These are phyloP conservation scores for Oscheius sp. DNA, from an alignment of 2,888 invertebrate species.

Conservation along the genomic window DNA sequence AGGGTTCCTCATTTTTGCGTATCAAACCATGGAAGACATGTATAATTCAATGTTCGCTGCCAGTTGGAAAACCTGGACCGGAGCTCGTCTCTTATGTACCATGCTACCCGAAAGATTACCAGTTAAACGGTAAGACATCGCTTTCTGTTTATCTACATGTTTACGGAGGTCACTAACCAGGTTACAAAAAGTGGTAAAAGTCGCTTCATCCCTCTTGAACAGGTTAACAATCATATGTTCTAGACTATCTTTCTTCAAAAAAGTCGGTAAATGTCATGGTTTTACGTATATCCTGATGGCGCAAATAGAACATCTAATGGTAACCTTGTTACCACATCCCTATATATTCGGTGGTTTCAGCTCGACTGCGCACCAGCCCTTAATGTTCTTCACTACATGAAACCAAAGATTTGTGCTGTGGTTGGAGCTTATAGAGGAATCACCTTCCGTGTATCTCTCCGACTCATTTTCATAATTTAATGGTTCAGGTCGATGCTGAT, in stretches of 20 bases:
- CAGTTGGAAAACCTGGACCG: conserved; percentile 62
- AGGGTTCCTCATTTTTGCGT: conserved; percentile 58
- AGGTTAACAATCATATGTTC: conserved; percentile 1
- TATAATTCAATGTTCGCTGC: conserved; percentile 49
- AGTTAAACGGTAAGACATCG: conserved; percentile 39
- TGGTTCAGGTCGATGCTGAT: conserved; percentile 33
- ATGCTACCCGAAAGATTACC: conserved; percentile 45
- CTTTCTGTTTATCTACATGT: not conserved
- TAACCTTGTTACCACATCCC: conserved; percentile 1
- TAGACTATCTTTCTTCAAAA: conserved; percentile 55
- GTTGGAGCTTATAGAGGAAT: conserved; percentile 52
- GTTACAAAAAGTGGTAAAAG: not conserved
- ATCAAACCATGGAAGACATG: conserved; percentile 62
- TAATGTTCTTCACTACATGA: conserved; percentile 55
- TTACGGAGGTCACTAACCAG: not conserved
- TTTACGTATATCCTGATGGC: conserved; percentile 56
- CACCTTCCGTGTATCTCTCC: conserved; percentile 40
- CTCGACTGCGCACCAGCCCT: conserved; percentile 49
- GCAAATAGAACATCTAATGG: conserved; percentile 53
- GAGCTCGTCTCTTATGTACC: conserved; percentile 54
- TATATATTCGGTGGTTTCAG: conserved; percentile 21
- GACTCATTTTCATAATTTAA: not conserved
- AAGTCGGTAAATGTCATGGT: conserved; percentile 36
- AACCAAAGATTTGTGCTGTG: conserved; percentile 53
- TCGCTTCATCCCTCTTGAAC: not conserved